Base-by-base conservation (phyloP, 2,888 invertebrate genomes). In the Drosophila vallismaia region DNA sequence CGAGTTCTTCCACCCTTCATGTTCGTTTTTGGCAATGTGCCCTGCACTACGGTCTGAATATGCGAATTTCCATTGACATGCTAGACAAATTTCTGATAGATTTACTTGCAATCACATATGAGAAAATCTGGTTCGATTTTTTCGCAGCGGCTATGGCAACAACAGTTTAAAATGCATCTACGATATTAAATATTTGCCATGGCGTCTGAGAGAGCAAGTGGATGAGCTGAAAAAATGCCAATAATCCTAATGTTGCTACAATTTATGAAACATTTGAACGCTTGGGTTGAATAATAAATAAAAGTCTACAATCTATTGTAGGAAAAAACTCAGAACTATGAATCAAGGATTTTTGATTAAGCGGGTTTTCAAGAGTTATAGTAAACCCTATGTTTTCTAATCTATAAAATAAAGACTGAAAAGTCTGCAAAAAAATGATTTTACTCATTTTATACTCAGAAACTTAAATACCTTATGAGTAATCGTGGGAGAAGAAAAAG, bases 141-240 rank as follows among this genome's bases (percentile, higher is more conserved):
- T 42, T 26, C 42, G 14, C 62, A 38, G 14, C 51, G 26, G 36
- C 36, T 6, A 9, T 10, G 24, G 24, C 55, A 29, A 46, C 14
- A 55, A 10, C 45, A 40, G 8, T 6, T 9, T 10, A 8, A 63
- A 51, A 52, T 46, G 62, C 62, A 52, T 52, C 38, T 31, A 4
- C 62, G 63, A 64, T 64, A 64, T 64, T 62, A 64, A 64, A 64
- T 64, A 64, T 64, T 64, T 64, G 62, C 26, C 26, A 59, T 14
- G 51, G 7, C 7, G 2, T 36, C 29, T 9, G 5, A 19, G 2
- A 9, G 19, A 19, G 36, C 24, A 24, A 5, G 10, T 10, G 10
- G 44, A 44, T 29, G 36, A 6, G 5, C 3, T 7, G 29, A 26
- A 46, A 24, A 58, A 64, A 60, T 64, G 19, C 38, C 57, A 62